Percentiles rank a stretch among this genome's conserved stretches.
These are phyloP conservation scores for Scatophagus argus DNA, from an alignment of 2,113 vertebrate genomes.

Conservation along the genomic window DNA sequence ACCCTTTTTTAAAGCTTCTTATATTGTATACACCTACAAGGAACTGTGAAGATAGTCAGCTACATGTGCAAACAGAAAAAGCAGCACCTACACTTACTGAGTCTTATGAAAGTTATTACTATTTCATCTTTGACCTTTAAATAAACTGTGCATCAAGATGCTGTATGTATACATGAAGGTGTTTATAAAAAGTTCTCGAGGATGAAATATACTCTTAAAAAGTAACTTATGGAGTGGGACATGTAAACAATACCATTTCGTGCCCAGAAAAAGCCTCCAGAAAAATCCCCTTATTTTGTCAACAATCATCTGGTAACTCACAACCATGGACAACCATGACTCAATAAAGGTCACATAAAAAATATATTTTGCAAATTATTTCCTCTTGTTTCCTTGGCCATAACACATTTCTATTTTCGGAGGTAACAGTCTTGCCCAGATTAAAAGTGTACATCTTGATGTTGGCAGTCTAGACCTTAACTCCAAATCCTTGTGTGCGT, in stretches of 20 bases:
- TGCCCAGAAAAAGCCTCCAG: not conserved
- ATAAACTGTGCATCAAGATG: not conserved
- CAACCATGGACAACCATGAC: not conserved
- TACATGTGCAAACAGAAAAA: conserved; percentile 32
- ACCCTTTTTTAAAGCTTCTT: conserved; percentile 19
- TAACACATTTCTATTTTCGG: not conserved
- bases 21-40: not conserved
- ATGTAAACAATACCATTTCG: not conserved
- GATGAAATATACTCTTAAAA: not conserved
- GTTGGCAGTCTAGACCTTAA: not conserved
- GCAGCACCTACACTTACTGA: not conserved
- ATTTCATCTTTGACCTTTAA: not conserved
- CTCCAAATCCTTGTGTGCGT: not conserved
- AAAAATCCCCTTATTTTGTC: not conserved
- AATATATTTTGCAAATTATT: not conserved
- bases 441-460: not conserved
- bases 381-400: not conserved
- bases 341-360: conserved; percentile 16
- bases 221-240: not conserved
- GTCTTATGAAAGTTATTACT: not conserved
- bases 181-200: not conserved
- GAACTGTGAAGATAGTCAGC: conserved; percentile 16
- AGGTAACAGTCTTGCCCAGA: not conserved
- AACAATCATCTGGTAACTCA: not conserved
- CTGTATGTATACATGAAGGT: not conserved